Percentiles rank a stretch among this genome's conserved stretches.
Conservation (phyloP, 2,888 invertebrate genomes). For the Mellilla xanthometata region DNA sequence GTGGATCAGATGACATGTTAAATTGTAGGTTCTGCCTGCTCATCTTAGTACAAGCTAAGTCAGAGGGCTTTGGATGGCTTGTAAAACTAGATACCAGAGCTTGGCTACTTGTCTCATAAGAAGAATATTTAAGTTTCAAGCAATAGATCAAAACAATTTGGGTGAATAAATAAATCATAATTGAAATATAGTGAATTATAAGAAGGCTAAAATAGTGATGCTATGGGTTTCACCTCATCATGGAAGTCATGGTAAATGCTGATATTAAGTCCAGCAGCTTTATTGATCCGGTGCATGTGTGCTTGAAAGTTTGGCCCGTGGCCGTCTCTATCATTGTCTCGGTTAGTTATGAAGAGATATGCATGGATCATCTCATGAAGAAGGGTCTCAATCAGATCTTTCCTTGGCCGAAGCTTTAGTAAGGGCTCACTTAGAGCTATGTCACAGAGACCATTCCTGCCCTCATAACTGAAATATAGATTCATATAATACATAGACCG, state of each 20-base stretch:
- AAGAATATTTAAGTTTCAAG: no score
- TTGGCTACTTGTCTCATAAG: no score
- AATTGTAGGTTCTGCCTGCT: no score
- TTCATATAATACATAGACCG: no score
- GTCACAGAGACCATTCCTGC: conserved; percentile 88
- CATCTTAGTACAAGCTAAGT: no score
- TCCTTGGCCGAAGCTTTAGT: conserved; percentile 94
- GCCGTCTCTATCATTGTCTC: conserved; percentile 93
- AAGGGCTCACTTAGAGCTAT: conserved; percentile 95
- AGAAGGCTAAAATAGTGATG: no score
- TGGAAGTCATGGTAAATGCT: conserved; percentile 97
- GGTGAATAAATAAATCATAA: no score
- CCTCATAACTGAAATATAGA: conserved; percentile 86
- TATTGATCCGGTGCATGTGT: conserved; percentile 97
- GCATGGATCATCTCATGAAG: conserved; percentile 99
- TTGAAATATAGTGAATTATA: no score
- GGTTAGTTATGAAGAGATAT: conserved; percentile 93
- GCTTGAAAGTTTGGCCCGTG: conserved; percentile 97
- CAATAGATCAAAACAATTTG: no score
- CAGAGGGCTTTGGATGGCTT: no score
- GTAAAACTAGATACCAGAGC: no score
- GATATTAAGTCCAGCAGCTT: conserved; percentile 92
- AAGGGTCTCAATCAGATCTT: conserved; percentile 98
- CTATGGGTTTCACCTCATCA: conserved; percentile 90
- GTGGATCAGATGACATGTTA: no score